Percentiles rank a stretch among this genome's conserved stretches.
Evolutionary conservation across 2,888 invertebrate genomes (phyloP).

Genomic region (Ophion obscuratus): DNA sequence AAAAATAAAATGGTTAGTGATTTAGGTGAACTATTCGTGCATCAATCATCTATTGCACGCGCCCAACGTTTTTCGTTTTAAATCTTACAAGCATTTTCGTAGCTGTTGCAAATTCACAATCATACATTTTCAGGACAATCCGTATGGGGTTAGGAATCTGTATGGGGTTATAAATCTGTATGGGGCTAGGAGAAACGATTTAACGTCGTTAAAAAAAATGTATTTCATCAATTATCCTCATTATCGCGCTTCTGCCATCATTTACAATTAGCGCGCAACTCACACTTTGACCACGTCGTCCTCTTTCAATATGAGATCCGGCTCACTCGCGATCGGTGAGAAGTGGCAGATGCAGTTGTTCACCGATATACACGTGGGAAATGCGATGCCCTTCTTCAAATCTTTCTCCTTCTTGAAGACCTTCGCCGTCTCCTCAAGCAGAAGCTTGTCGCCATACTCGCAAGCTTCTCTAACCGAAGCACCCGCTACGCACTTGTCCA

Average conservation of each 20-base stretch:
- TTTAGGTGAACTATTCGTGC: too few species aligned
- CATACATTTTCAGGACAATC: too few species aligned
- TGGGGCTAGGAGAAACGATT: too few species aligned
- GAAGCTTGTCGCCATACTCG: conserved; percentile 94
- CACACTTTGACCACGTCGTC: conserved; percentile 99
- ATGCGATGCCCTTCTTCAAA: conserved; percentile 98
- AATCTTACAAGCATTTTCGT: too few species aligned
- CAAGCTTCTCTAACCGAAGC: conserved; percentile 96
- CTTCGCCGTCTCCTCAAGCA: conserved; percentile 96
- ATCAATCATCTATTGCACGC: too few species aligned
- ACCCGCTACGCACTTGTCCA: conserved; percentile 94
- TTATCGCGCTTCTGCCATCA: not conserved
- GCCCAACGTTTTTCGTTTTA: too few species aligned
- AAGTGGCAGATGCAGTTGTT: conserved; percentile 99
- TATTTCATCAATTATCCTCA: too few species aligned
- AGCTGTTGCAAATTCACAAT: too few species aligned
- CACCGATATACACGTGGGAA: conserved; percentile 99
- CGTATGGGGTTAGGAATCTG: too few species aligned
- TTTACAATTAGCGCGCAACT: conserved; percentile 83
- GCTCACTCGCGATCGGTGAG: conserved; percentile 97
- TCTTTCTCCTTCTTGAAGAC: conserved; percentile 99
- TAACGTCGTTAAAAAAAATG: too few species aligned
- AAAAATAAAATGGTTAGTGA: too few species aligned
- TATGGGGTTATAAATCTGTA: not conserved
- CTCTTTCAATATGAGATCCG: conserved; percentile 93